phyloP scores from a whole-genome alignment of 2,797 vertebrate genomes.

The Rhodeus uyekii region DNA sequence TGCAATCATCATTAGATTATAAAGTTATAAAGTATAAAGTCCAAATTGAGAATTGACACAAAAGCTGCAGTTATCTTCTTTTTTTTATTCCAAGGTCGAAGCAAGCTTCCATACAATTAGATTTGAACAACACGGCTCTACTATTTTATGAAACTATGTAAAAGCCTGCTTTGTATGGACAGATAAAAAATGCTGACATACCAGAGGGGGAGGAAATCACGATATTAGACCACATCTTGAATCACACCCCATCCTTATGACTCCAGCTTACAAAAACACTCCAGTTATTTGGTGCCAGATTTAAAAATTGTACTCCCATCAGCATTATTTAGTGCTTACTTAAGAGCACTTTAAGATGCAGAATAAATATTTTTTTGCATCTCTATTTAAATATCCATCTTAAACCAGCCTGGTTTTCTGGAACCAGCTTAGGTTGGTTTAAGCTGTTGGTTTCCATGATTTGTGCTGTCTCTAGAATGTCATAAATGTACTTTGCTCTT shows the following conservation, averaged over 20 bases:
- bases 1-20: background rate
- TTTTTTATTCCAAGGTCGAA: background rate
- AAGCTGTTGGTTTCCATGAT: background rate
- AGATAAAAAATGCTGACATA: conserved; percentile 53
- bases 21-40: background rate
- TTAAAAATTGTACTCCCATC: background rate
- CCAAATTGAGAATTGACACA: background rate
- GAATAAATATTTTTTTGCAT: background rate
- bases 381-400: background rate
- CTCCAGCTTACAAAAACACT: conserved; percentile 30
- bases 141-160: conserved; percentile 35
- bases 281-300: background rate
- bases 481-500: background rate
- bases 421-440: background rate
- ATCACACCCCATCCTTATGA: background rate
- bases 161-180: conserved; percentile 28
- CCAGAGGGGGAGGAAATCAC: conserved; percentile 43
- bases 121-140: conserved; percentile 29
- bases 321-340: conserved; percentile 5
- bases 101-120: background rate
- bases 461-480: background rate
- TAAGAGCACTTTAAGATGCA: background rate
- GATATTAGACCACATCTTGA: conserved; percentile 48
- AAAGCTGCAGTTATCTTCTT: background rate
- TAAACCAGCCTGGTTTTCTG: background rate